These are phyloP conservation scores for Norana najaformis DNA, from an alignment of 2,888 invertebrate genomes.

Conservation along the genomic window DNA sequence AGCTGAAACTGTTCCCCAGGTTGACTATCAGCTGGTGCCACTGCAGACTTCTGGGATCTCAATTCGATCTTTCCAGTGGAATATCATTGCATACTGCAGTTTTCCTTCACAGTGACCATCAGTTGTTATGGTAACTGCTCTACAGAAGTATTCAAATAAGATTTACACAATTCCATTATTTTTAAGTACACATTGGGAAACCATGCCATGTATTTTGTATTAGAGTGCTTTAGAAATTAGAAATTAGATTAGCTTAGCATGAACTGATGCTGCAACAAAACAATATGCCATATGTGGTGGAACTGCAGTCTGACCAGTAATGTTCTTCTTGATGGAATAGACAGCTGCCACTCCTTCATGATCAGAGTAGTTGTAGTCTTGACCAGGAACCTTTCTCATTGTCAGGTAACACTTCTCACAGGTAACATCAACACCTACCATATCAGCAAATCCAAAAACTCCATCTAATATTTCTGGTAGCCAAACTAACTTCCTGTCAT, in stretches of 20 bases:
- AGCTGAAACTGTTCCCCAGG: not conserved
- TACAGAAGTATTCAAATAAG: not conserved
- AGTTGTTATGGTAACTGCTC: not conserved
- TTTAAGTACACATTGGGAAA: not conserved
- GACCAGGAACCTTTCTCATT: conserved; percentile 53
- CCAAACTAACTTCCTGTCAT: not conserved
- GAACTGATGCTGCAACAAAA: not conserved
- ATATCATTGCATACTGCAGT: not conserved
- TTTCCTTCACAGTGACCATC: not conserved
- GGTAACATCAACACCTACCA: conserved; percentile 51
- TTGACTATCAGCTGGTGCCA: not conserved
- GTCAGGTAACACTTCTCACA: conserved; percentile 52
- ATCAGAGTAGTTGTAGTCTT: conserved; percentile 56
- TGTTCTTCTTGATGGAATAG: conserved; percentile 44
- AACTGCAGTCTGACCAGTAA: conserved; percentile 39
- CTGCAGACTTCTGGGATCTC: not conserved
- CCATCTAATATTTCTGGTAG: not conserved
- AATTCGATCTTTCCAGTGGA: not conserved
- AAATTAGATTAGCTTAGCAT: not conserved
- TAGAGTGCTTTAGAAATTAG: not conserved
- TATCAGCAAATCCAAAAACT: not conserved
- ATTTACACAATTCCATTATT: not conserved
- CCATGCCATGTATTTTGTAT: not conserved
- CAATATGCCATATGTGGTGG: not conserved
- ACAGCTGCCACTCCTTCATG: conserved; percentile 57